These are phyloP conservation scores for Cremastobaeus sp. DNA, from an alignment of 2,888 invertebrate genomes.

Conservation along the genomic window DNA sequence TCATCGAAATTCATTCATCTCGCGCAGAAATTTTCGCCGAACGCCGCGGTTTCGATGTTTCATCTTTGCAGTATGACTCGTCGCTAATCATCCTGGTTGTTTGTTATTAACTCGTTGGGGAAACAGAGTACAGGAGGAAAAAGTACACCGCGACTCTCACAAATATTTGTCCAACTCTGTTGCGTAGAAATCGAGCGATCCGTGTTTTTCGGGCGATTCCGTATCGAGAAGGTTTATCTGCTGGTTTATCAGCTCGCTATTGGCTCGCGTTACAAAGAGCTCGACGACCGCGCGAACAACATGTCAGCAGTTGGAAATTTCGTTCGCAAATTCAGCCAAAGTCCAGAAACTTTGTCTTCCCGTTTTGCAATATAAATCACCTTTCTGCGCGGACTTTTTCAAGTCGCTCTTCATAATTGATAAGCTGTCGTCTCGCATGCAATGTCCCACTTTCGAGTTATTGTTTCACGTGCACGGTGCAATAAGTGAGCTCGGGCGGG, in stretches of 20 bases:
- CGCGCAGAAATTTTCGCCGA: not conserved
- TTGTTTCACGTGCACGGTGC: too few relatives aligned
- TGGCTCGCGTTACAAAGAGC: conserved; percentile 1
- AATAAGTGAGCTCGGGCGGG: too few relatives aligned
- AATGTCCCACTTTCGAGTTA: too few relatives aligned
- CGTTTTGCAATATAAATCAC: not conserved
- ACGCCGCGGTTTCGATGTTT: too few relatives aligned
- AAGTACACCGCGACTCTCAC: conserved; percentile 8
- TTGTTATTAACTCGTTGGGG: not conserved
- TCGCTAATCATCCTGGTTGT: not conserved
- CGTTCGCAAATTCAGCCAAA: not conserved
- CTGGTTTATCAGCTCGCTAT: not conserved
- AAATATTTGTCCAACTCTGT: conserved; percentile 8
- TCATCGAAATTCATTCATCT: conserved; percentile 9
- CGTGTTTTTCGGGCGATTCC: not conserved
- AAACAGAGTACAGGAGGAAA: not conserved
- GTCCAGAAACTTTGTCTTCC: conserved; percentile 1
- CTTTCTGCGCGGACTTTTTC: not conserved
- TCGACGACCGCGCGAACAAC: not conserved
- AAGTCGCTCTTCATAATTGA: not conserved
- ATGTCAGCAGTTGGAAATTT: conserved; percentile 2
- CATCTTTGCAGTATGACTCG: conserved; percentile 5
- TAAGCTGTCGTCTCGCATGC: too few relatives aligned
- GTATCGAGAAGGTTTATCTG: conserved; percentile 3
- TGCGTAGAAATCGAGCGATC: not conserved